A percentile compares a stretch with the other conserved stretches of the same genome.
Conservation (phyloP, 2,888 invertebrate genomes). For the Phragmatobia fuliginosa region DNA sequence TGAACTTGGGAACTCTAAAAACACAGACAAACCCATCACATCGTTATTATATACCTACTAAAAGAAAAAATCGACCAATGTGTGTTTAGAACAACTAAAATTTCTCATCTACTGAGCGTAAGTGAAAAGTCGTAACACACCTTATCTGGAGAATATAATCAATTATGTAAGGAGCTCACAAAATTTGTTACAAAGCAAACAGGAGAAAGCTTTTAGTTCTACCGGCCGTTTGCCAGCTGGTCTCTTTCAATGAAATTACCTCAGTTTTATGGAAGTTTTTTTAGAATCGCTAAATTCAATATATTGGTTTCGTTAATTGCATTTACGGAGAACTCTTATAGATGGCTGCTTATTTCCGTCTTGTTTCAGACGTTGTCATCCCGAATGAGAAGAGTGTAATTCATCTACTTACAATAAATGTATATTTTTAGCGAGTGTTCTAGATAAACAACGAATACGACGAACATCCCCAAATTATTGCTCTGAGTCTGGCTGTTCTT, state of each 20-base stretch:
- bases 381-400: too few relatives aligned
- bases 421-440: too few relatives aligned
- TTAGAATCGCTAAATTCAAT: conserved; percentile 7
- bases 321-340: conserved; percentile 2
- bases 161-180: conserved; percentile 20
- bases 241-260: conserved; percentile 8
- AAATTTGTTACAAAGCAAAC: conserved; percentile 23
- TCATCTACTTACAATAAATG: too few relatives aligned
- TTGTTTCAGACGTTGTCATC: neutral
- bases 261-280: neutral
- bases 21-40: neutral
- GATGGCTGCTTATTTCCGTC: neutral
- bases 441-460: too few relatives aligned
- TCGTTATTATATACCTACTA: neutral
- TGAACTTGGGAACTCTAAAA: too few relatives aligned
- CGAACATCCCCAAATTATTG: too few relatives aligned
- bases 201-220: conserved; percentile 21
- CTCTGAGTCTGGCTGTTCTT: too few relatives aligned
- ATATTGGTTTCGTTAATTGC: conserved; percentile 9
- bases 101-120: conserved; percentile 5
- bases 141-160: conserved; percentile 21
- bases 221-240: conserved; percentile 19
- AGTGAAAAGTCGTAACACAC: conserved; percentile 20
- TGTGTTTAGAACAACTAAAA: conserved; percentile 4
- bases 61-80: neutral